Evolutionary conservation across 2,113 vertebrate species (phyloP), one percentile per base, ranked within the genome.

Genomic region (Ciconia boyciana): DNA sequence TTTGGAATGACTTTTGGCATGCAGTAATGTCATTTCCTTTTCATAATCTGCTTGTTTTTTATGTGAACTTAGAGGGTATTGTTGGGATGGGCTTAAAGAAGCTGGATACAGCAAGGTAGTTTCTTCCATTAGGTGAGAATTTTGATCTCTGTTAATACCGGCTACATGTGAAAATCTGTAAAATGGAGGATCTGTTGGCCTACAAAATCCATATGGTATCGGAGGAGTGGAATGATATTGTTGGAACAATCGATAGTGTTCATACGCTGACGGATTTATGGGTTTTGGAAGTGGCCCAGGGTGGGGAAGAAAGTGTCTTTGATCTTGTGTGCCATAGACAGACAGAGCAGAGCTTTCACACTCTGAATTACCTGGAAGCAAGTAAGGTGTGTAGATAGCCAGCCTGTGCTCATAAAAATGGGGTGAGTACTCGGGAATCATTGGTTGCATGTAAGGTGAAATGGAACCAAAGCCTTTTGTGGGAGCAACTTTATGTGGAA

Each of bases 231-330:
- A 89, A 60, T 98, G 98, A n/a, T 99, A 98, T 4, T 98, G 97
- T 16, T 98, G 99, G 84, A 98, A 96, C 52, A 99, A 96, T 96
- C 98, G 98, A 85, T 99, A 99, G 41, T 98, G 99, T 68, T 99
- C 98, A 7, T 98, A 98, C 0, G 97, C 60, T 76, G 98, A 83
- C 61, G 98, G 86, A 96, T 94, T 94, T 97, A 96, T 93, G 64
- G 97, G 98, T 97, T 97, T 96, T 74, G 98, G 89, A 96, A 98
- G 39, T 54, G 98, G 95, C 97, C 98, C 98, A 2, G 98, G 97
- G 34, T 98, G 99, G 51, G 99, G 98, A 75, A 99, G 97, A 89
- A 99, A 97, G 43, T 98, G 98, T 97, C 99, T 99, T 65, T 99
- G 99, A 22, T 98, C 98, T 92, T 98, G 98, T 60, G 98, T 46